phyloP scores from a whole-genome alignment of 2,888 invertebrate genomes.

The Gryllus longicercus region DNA sequence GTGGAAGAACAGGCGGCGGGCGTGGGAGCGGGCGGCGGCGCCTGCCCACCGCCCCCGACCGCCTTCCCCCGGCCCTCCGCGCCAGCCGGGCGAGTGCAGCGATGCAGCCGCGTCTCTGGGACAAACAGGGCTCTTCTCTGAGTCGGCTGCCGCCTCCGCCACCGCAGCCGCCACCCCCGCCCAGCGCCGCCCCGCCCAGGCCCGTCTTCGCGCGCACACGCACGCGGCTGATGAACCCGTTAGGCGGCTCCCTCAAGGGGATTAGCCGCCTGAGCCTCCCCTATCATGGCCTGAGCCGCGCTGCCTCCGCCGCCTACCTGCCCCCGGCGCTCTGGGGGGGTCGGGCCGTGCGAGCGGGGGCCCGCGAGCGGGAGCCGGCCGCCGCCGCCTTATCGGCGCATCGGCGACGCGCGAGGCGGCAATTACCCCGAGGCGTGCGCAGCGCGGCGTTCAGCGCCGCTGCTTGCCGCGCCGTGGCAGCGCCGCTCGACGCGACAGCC shows the following conservation, averaged over 20 bases:
- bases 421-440: neutral
- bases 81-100: neutral
- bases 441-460: neutral
- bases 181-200: neutral
- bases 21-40: neutral
- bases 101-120: neutral
- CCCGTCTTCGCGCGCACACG: neutral
- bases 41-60: neutral
- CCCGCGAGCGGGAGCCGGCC: neutral
- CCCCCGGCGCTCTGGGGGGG: neutral
- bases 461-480: neutral
- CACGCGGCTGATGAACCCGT: slow-evolving; percentile 17
- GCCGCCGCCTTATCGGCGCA: neutral
- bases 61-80: neutral
- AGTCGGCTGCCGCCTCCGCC: neutral
- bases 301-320: slow-evolving; percentile 1
- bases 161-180: neutral
- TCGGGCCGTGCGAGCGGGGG: neutral
- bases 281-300: neutral
- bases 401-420: slow-evolving; percentile 1
- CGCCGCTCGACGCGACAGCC: neutral
- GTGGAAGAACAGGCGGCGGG: neutral
- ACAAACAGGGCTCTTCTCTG: neutral
- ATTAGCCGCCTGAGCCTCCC: slow-evolving; percentile 10
- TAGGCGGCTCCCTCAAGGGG: slow-evolving; percentile 8